Base-by-base conservation (phyloP, 2,797 vertebrate genomes). In the Bradypus variegatus region DNA sequence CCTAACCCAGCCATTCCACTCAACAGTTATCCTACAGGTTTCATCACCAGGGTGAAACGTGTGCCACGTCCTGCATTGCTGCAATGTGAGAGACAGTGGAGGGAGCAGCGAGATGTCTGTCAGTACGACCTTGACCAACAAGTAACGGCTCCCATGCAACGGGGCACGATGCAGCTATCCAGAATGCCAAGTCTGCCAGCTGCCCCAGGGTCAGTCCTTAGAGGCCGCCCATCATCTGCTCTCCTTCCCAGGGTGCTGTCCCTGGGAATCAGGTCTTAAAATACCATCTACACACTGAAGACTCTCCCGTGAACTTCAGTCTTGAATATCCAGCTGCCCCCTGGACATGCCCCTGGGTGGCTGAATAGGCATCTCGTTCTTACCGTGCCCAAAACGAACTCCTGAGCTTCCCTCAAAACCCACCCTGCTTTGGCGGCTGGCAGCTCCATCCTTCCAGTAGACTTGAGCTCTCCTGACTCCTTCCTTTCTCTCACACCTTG, bases 111-210 rank as follows among this genome's bases (percentile, higher is more conserved):
- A n/a, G 7, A 18, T 2, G 60, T 21, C 80, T 21, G 1, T 53
- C 58, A 1, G 11, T 5, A 0, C 48, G 48, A 2, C n/a, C 3
- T 48, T 3, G 19, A 29, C 14, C 31, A 38, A 14, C 21, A 60
- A 38, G n/a, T 21, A 23, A 6, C 0, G 36, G 23, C 41, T 45
- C 23, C 48, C 0, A 0, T 7, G 21, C 21, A 2, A 8, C 0
- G 50, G 53, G 27, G 25, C 58, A 13, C 8, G 50, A 21, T 0
- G 4, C 67, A 4, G 31, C 8, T 3, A 15, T 1, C 70, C 27
- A 70, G 23, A 4, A 38, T 65, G 88, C 27, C 36, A 2, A 12
- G n/a, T 45, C 79, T 38, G 33, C 19, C 2, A 4, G 33, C 53
- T 29, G 41, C 55, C 55, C 41, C 41, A 6, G 19, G 60, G 18